A percentile compares a stretch with the other conserved stretches of the same genome.
Evolutionary conservation across 1,140 invertebrate genomes (phyloP).

Genomic region (Cheumatopsyche charites): DNA sequence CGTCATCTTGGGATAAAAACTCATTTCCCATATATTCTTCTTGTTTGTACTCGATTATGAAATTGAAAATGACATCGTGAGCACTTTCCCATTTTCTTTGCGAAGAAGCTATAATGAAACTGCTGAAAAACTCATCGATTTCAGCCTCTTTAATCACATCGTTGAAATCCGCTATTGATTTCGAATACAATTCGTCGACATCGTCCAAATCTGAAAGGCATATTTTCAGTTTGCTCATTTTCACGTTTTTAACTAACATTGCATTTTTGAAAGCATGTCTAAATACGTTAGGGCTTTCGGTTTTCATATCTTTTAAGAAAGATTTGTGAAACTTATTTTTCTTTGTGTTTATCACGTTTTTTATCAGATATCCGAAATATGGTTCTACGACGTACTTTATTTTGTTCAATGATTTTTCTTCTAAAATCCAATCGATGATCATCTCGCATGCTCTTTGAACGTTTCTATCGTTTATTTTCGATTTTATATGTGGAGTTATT

Average conservation of each 20-base stretch:
- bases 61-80: too few species aligned
- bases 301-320: not conserved
- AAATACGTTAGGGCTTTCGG: not conserved
- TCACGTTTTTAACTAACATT: not conserved
- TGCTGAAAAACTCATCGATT: not conserved
- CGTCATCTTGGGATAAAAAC: too few species aligned
- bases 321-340: not conserved
- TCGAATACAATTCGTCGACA: not conserved
- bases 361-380: not conserved
- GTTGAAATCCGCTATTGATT: not conserved
- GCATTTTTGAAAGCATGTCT: not conserved
- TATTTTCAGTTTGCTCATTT: not conserved
- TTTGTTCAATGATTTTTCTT: not conserved
- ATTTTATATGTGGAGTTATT: not conserved
- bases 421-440: not conserved
- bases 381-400: not conserved
- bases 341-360: not conserved
- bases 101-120: too few species aligned
- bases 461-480: not conserved
- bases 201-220: not conserved
- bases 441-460: not conserved
- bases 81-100: too few species aligned
- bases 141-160: not conserved
- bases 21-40: too few species aligned
- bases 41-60: too few species aligned